These are phyloP conservation scores for Coryphaenoides rupestris DNA, from an alignment of 2,113 vertebrate species.

Conservation along the genomic window DNA sequence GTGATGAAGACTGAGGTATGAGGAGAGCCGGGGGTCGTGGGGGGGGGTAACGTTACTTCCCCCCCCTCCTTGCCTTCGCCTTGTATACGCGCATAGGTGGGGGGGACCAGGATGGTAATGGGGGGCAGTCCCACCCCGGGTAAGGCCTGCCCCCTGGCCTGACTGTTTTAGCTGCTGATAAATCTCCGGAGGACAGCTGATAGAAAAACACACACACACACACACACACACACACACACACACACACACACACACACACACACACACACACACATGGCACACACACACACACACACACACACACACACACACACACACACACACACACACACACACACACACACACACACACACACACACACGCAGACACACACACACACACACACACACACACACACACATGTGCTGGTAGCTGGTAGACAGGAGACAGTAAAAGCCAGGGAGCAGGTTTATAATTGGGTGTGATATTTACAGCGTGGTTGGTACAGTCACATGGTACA, in stretches of 20 bases:
- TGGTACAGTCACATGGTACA: conserved; percentile 18
- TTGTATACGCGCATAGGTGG: not conserved
- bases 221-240: conserved; percentile 7
- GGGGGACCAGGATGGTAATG: conserved; percentile 14
- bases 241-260: not conserved
- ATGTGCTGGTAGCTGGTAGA: conserved; percentile 9
- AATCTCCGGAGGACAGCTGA: conserved; percentile 66
- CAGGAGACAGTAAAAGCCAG: conserved; percentile 13
- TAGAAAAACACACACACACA: conserved; percentile 48
- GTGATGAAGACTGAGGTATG: conserved; percentile 3
- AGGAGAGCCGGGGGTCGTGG: too few species aligned
- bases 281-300: not conserved
- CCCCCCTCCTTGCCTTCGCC: not conserved
- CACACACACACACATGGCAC: too few species aligned
- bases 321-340: too few species aligned
- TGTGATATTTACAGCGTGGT: conserved; percentile 36
- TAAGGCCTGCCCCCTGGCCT: conserved; percentile 3
- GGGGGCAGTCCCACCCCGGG: conserved; percentile 42
- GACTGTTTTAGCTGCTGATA: conserved; percentile 69
- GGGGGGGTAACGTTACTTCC: conserved; percentile 60
- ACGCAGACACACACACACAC: not conserved
- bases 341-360: conserved; percentile 3
- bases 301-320: too few species aligned
- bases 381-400: conserved; percentile 5
- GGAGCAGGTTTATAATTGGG: conserved; percentile 19